A percentile compares a stretch with the other conserved stretches of the same genome.
phyloP scores from a whole-genome alignment of 2,888 invertebrate species.

The Apeira syringaria region DNA sequence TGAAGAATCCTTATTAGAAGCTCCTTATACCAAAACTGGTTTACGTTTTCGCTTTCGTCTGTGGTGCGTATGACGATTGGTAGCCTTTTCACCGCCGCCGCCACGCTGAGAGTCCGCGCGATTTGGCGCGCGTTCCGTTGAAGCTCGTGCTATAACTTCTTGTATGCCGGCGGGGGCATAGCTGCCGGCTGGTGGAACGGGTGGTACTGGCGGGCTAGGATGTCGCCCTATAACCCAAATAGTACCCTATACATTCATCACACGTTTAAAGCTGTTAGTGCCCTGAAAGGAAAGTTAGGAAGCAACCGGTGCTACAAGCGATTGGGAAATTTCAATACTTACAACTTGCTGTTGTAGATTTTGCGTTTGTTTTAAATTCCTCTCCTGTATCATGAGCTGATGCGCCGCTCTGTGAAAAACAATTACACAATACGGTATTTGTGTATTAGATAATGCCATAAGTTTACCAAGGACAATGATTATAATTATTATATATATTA shows the following conservation, averaged over 20 bases:
- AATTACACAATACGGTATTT: too few relatives aligned
- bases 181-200: conserved; percentile 74
- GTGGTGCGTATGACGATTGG: conserved; percentile 48
- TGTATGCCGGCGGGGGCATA: conserved; percentile 64
- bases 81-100: conserved; percentile 36
- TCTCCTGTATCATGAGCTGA: conserved; percentile 90
- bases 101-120: conserved; percentile 33
- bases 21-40: conserved; percentile 67
- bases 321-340: conserved; percentile 50
- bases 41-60: conserved; percentile 67
- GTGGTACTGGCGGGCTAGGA: conserved; percentile 75
- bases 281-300: conserved; percentile 24
- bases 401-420: conserved; percentile 89
- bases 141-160: conserved; percentile 76
- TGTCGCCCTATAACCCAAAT: conserved; percentile 78
- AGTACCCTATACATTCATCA: conserved; percentile 74
- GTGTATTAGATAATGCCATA: too few relatives aligned
- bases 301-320: conserved; percentile 28
- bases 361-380: conserved; percentile 73
- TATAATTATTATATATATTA: too few relatives aligned
- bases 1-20: conserved; percentile 22
- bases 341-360: conserved; percentile 73
- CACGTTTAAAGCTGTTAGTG: conserved; percentile 35
- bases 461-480: too few relatives aligned
- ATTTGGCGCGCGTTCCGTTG: conserved; percentile 36